These are phyloP conservation scores for Pseudomyrmex sp. DNA, from an alignment of 1,140 invertebrate species.

Conservation along the genomic window DNA sequence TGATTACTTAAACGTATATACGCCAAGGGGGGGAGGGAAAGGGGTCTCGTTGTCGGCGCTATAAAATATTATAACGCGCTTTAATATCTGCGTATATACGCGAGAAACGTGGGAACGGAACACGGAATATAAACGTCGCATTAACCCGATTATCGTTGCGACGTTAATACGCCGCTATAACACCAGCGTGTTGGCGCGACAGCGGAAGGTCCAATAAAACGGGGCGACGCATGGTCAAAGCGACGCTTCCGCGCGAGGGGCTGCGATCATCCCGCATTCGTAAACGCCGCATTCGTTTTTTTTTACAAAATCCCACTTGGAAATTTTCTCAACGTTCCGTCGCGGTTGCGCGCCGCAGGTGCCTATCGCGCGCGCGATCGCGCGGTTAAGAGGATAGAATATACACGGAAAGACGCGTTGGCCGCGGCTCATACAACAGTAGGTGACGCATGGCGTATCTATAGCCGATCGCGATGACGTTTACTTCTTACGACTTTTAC, in stretches of 20 bases:
- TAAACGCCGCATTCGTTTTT: neutral
- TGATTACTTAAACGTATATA: neutral
- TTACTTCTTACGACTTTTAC: neutral
- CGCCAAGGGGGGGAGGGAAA: too few relatives aligned
- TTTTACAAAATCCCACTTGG: neutral
- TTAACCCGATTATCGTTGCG: slow-evolving; percentile 55
- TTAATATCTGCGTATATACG: neutral
- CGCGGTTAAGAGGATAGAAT: slow-evolving; percentile 2
- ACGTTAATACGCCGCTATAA: slow-evolving; percentile 50
- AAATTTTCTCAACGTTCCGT: neutral
- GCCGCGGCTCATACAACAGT: neutral
- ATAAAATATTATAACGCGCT: neutral
- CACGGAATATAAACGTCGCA: neutral
- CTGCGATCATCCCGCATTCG: neutral
- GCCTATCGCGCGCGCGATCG: neutral
- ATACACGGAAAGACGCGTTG: neutral
- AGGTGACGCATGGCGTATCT: slow-evolving; percentile 31
- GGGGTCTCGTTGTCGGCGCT: neutral
- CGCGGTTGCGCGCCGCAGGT: neutral
- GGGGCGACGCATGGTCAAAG: neutral
- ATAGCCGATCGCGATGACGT: slow-evolving; percentile 30
- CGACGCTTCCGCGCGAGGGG: slow-evolving; percentile 24
- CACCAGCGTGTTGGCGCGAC: slow-evolving; percentile 14
- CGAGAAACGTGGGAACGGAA: slow-evolving; percentile 47
- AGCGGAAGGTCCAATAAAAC: slow-evolving; percentile 53